Evolutionary conservation across 1,140 invertebrate species (phyloP), one percentile per base, ranked within the genome.

Genomic region (Drosophila mojavensis): DNA sequence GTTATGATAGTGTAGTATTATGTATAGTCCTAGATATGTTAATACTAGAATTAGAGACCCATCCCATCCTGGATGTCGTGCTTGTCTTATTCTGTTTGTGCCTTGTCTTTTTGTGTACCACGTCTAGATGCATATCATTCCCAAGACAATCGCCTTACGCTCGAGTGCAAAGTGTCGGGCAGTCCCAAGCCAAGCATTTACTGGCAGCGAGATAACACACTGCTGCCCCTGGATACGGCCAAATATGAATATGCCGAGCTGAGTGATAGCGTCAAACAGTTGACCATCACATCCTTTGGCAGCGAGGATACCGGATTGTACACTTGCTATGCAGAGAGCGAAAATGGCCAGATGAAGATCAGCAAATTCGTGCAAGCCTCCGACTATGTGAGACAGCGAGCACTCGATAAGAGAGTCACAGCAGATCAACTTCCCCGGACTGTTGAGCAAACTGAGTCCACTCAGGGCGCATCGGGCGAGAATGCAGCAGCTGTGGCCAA

Each of bases 161-260:
- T 92, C 45, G 91, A 92, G 71, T 92, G 91, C 74, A 92, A 92
- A 50, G 81, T 91, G 5, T 89, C 91, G 5, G 90, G 90, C n/a
- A 86, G 86, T 36, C 91, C 91, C 10, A 92, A 91, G 61, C 91
- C 91, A 0, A 26, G 65, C 1, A 94, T 99, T 4, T 94, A 95
- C 65, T 98, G 97, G 97, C 96, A 95, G 47, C 97, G 96, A 86
- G 96, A 98, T 91, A 95, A 95, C 2, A 91, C 94, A 36, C 90
- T 94, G 41, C 73, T 96, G 11, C 77, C 82, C 2, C n/a, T 91
- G 65, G 92, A 65, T 75, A 92, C 77, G 89, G 93, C 79, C 84
- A 94, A 94, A 69, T 95, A 94, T 76, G 93, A 92, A 74, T 84
- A 70, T 15, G 54, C 48, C 0, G 88, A 92, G 26, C 68, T 79